Evolutionary conservation across 2,797 vertebrate species (phyloP).

Genomic region (Capromys pilorides): DNA sequence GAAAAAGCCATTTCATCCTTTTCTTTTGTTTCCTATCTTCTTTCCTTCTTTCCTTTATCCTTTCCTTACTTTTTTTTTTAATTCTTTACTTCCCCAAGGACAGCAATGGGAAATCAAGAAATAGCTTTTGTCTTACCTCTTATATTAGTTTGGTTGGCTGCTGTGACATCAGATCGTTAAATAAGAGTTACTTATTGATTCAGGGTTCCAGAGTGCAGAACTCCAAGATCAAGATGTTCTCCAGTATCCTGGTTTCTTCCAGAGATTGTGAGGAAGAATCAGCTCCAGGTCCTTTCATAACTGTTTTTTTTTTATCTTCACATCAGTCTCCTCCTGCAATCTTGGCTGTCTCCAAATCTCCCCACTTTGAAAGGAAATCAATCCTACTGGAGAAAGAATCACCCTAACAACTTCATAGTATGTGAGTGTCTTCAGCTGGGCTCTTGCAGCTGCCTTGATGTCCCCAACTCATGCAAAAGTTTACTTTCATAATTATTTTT

Average conservation of each 20-base stretch:
- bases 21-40: neutral
- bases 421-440: neutral
- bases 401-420: neutral
- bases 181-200: neutral
- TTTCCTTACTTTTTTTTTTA: rapidly evolving
- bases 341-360: neutral
- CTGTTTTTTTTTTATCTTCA: neutral
- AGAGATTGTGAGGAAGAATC: neutral
- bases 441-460: neutral
- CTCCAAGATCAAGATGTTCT: neutral
- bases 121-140: neutral
- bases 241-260: neutral
- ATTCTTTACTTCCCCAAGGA: neutral
- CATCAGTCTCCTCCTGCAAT: neutral
- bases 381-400: neutral
- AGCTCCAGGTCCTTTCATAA: neutral
- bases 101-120: neutral
- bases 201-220: neutral
- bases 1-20: neutral
- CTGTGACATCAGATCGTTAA: neutral
- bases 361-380: neutral
- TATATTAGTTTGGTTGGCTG: neutral
- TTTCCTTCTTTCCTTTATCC: neutral
- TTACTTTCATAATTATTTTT: neutral
- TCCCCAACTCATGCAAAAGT: neutral